Base-by-base conservation (phyloP, 2,113 vertebrate genomes). In the Bagarius yarrelli region DNA sequence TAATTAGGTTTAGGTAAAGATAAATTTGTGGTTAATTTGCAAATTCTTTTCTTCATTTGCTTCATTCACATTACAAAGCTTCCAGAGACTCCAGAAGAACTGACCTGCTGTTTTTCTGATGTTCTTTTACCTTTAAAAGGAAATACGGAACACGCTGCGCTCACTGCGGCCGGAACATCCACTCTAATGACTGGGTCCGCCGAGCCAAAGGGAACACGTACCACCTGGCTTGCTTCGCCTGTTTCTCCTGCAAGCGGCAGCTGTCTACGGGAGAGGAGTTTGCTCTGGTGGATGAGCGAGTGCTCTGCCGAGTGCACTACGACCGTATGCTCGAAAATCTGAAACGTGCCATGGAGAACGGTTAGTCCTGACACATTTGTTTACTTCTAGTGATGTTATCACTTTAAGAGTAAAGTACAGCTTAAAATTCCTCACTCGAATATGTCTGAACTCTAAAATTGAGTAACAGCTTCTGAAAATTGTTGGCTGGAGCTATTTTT, bases 281-380 rank as follows among this genome's bases (percentile, higher is more conserved):
- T 27, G 98, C 97, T 6, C 81, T 99, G 93, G 97, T 99, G 13
- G 98, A 99, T 86, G 96, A 97, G 81, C 95, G 97, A 77, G 97
- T 99, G 71, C 94, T 99, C 1, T 99, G 98, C 76, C 92, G 96
- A 60, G 95, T 98, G 8, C 98, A 99, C 84, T 99, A 98, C 1
- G 96, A 98, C 91, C 97, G 96, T 89, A 97, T 99, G 97, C 81
- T 98, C 93, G 97, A 99, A 90, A 98, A 98, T 79, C 93, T 99
- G 50, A 98, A 98, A 88, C 92, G 96, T 89, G 97, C 97, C 84
- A 95, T 96, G 63, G 97, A 99, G 90, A 99, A 96, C 21, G 98
- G 98, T 98, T 92, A 94, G 81, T 30, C 84, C 32, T 23, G 32
- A 21, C 5, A 13, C 57, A 2, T n/a, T 63, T 11, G 55, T 61